A percentile compares a stretch with the other conserved stretches of the same genome.
These are phyloP conservation scores for Microctenopoma lineatum DNA, from an alignment of 2,797 vertebrate species.

Conservation along the genomic window DNA sequence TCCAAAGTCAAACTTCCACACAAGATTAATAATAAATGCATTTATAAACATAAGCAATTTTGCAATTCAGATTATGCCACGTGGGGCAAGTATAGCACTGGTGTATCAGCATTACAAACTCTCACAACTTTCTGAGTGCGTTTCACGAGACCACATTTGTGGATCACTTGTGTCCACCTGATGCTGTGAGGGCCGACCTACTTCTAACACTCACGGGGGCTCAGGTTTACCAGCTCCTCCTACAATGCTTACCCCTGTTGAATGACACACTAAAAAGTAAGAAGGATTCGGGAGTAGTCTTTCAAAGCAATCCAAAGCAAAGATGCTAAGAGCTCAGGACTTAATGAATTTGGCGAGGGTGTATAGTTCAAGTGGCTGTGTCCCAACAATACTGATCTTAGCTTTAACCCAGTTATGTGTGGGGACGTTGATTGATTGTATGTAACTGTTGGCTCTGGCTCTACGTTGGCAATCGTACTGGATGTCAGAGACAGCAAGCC, in stretches of 20 bases:
- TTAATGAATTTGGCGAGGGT: not conserved
- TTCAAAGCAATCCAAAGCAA: slow-evolving; percentile 42
- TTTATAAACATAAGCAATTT: not conserved
- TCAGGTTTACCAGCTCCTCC: slow-evolving; percentile 59
- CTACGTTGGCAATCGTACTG: slow-evolving; percentile 34
- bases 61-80: not conserved
- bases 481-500: slow-evolving; percentile 24
- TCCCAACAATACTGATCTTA: slow-evolving; percentile 9
- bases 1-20: not conserved
- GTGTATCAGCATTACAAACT: slow-evolving; percentile 10
- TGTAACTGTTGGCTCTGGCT: not conserved
- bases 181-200: slow-evolving; percentile 54
- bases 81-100: not conserved
- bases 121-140: slow-evolving; percentile 21
- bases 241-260: slow-evolving; percentile 73
- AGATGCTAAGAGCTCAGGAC: slow-evolving; percentile 42
- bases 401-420: slow-evolving; percentile 13
- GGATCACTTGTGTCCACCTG: slow-evolving; percentile 40
- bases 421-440: slow-evolving; percentile 1
- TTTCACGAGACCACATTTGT: slow-evolving; percentile 24
- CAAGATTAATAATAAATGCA: slow-evolving; percentile 4
- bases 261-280: slow-evolving; percentile 59
- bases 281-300: slow-evolving; percentile 27
- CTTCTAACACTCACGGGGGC: slow-evolving; percentile 46
- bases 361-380: slow-evolving; percentile 1